Percentiles rank a stretch among this genome's conserved stretches.
Evolutionary conservation across 2,888 invertebrate genomes (phyloP).

Genomic region (Lasioglossum pauxillum): DNA sequence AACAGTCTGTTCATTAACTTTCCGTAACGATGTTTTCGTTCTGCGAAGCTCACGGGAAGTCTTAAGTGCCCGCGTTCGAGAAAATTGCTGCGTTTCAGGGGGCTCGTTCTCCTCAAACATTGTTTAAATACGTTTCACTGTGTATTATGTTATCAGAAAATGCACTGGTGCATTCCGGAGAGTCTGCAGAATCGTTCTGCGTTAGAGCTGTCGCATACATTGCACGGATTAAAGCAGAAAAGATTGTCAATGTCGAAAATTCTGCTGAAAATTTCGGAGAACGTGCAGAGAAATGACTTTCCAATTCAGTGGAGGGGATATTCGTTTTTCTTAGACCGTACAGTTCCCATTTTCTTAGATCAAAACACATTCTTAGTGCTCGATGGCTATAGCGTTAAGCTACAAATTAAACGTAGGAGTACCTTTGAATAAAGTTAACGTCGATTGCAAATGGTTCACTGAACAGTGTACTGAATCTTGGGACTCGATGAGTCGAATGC

Average conservation of each 20-base stretch:
- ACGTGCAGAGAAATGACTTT: not conserved
- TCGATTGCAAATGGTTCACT: not conserved
- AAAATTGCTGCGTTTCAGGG: not conserved
- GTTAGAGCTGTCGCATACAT: not conserved
- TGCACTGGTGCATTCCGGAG: not conserved
- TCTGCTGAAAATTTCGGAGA: not conserved
- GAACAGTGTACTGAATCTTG: not conserved
- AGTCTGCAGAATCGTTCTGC: not conserved
- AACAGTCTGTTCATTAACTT: not conserved
- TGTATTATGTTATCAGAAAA: not conserved
- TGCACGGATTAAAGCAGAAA: not conserved
- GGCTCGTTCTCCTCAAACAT: not conserved
- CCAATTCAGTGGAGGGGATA: not conserved
- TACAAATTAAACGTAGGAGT: not conserved
- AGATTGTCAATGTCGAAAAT: not conserved
- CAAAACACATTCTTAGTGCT: not conserved
- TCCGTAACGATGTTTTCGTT: not conserved
- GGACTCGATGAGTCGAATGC: not conserved
- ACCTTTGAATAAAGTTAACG: not conserved
- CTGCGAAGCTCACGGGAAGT: not conserved
- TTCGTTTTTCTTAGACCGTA: too few species aligned
- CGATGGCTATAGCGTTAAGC: too few species aligned
- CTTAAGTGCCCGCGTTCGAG: not conserved
- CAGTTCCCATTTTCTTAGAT: too few species aligned
- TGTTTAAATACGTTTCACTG: not conserved